These are phyloP conservation scores for Apotomis turbidana DNA, from an alignment of 2,888 invertebrate genomes.

Conservation along the genomic window DNA sequence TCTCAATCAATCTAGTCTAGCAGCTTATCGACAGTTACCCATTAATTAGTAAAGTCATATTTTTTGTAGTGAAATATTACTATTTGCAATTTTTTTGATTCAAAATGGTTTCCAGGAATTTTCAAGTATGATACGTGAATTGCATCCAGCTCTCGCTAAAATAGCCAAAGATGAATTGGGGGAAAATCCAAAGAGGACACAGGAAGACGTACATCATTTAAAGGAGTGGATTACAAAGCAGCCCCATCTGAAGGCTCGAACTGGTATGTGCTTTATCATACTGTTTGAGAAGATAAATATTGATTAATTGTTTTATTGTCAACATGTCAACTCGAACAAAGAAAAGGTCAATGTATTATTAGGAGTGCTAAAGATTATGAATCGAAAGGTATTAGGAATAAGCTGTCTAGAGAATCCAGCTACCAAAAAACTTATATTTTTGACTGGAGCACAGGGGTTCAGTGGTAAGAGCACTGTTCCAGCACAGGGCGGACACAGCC, in stretches of 20 bases:
- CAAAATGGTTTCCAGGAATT: not conserved
- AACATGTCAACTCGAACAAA: not conserved
- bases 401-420: too few relatives aligned
- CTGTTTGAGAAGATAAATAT: constrained; percentile 10
- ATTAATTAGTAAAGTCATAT: not conserved
- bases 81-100: not conserved
- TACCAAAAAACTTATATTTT: too few relatives aligned
- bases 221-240: constrained; percentile 64
- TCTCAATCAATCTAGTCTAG: not conserved
- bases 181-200: constrained; percentile 57
- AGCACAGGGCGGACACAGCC: too few relatives aligned
- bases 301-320: not conserved
- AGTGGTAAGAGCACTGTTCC: too few relatives aligned
- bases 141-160: constrained; percentile 58
- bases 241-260: constrained; percentile 65
- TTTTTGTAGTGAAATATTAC: not conserved
- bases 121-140: constrained; percentile 40
- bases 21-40: not conserved
- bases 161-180: constrained; percentile 58
- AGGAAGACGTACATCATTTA: constrained; percentile 56
- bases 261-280: constrained; percentile 53
- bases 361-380: not conserved
- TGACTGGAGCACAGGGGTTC: too few relatives aligned
- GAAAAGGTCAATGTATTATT: not conserved
- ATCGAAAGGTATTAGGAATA: not conserved